Conservation (phyloP, 2,888 invertebrate species). For the Nymphalis urticae region DNA sequence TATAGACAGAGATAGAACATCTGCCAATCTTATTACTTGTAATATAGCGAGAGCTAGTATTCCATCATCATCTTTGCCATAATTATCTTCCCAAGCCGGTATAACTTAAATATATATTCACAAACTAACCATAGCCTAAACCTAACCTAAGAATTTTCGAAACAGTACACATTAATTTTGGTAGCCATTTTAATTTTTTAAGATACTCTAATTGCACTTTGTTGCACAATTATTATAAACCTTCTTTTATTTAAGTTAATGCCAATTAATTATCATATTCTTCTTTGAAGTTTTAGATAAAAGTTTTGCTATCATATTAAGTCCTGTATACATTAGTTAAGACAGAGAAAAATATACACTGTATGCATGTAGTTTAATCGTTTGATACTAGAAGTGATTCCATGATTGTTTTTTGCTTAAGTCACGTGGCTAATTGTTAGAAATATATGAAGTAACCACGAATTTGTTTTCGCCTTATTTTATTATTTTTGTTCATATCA, state of each 20-base stretch:
- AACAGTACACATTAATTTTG: conserved; percentile 21
- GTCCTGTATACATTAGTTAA: background rate
- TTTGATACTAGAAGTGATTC: background rate
- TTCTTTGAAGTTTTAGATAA: background rate
- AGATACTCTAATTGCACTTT: background rate
- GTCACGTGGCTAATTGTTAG: no score
- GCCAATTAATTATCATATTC: background rate
- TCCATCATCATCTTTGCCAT: background rate
- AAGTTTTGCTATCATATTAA: background rate
- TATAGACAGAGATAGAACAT: background rate
- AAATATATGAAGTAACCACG: background rate
- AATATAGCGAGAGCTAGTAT: background rate
- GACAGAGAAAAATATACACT: background rate
- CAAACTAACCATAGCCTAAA: conserved; percentile 9
- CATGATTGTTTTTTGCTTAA: no score
- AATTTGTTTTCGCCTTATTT: no score
- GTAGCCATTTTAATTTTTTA: conserved; percentile 11
- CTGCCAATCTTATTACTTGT: background rate
- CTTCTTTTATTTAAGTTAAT: background rate
- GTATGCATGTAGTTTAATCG: background rate
- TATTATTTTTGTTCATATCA: no score
- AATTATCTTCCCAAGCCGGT: conserved; percentile 1
- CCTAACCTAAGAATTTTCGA: conserved; percentile 12
- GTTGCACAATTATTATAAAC: no score
- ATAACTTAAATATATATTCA: conserved; percentile 4